phyloP scores from a whole-genome alignment of 2,113 vertebrate genomes.

The Dromiciops gliroides region DNA sequence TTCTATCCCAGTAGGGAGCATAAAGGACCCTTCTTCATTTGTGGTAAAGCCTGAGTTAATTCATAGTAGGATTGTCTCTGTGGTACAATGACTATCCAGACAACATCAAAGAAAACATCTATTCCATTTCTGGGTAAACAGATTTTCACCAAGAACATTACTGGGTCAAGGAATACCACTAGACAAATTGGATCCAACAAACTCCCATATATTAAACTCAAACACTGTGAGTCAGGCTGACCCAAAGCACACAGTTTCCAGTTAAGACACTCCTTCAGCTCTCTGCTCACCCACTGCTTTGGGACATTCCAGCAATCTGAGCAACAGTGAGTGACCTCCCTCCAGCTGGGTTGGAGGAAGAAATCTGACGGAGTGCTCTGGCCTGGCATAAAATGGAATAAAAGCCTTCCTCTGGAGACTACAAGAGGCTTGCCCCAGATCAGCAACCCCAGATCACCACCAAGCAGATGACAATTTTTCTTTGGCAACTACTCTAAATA shows the following conservation, averaged over 20 bases:
- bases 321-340: not conserved
- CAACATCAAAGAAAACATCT: slow-evolving; percentile 24
- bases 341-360: rapidly evolving
- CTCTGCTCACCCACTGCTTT: not conserved
- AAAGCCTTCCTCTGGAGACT: not conserved
- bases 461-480: not conserved
- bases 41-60: slow-evolving; percentile 51
- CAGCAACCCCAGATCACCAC: not conserved
- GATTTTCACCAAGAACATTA: slow-evolving; percentile 65
- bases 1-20: slow-evolving; percentile 52
- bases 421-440: not conserved
- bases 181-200: not conserved
- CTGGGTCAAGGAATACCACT: slow-evolving; percentile 42
- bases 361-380: not conserved
- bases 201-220: slow-evolving; percentile 20
- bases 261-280: not conserved
- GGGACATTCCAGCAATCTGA: not conserved
- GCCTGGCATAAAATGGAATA: not conserved
- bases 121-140: slow-evolving; percentile 71
- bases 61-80: slow-evolving; percentile 52
- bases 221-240: not conserved
- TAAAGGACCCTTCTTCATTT: slow-evolving; percentile 21
- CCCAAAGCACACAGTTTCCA: not conserved
- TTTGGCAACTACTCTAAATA: not conserved
- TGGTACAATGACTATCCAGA: not conserved